A percentile compares a stretch with the other conserved stretches of the same genome.
phyloP scores from a whole-genome alignment of 1,140 invertebrate genomes.

The Ptiloglossa arizonensis region DNA sequence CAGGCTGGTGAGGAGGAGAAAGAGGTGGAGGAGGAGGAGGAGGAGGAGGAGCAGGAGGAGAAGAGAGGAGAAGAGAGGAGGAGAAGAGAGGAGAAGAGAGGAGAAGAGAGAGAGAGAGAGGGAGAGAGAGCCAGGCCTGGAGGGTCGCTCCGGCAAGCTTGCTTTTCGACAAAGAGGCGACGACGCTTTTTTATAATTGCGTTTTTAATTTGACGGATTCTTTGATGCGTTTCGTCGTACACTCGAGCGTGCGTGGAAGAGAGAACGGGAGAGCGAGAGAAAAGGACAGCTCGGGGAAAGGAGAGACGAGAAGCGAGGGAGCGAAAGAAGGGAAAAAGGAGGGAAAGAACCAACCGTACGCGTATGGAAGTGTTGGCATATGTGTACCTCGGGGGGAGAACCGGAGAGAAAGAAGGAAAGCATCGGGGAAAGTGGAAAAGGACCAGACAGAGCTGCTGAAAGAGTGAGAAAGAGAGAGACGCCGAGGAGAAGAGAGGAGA shows the following conservation, averaged over 20 bases:
- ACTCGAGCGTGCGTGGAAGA: conserved; percentile 54
- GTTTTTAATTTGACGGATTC: conserved; percentile 80
- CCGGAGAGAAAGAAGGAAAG: not conserved
- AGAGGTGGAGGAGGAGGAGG: conserved; percentile 12
- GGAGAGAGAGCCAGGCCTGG: conserved; percentile 18
- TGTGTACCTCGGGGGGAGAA: conserved; percentile 14
- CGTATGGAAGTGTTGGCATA: conserved; percentile 16
- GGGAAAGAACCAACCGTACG: not conserved
- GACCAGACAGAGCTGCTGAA: not conserved
- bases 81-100: conserved; percentile 28
- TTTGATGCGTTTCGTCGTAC: conserved; percentile 72
- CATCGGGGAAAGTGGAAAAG: not conserved
- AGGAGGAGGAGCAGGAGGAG: conserved; percentile 18
- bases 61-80: conserved; percentile 4
- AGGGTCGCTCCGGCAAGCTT: conserved; percentile 60
- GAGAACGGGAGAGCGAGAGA: conserved; percentile 12
- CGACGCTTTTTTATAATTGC: conserved; percentile 79
- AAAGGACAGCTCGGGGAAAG: not conserved
- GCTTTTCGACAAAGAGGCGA: conserved; percentile 75
- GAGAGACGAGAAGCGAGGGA: conserved; percentile 27
- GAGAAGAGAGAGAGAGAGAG: conserved; percentile 27
- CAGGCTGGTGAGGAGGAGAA: conserved; percentile 9
- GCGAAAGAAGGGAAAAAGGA: not conserved
- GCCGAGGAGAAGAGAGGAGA: conserved; percentile 34
- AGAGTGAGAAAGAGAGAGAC: conserved; percentile 15